Evolutionary conservation across 2,888 invertebrate species (phyloP), one percentile per base, ranked within the genome.

Genomic region (Yponomeuta malinellus): DNA sequence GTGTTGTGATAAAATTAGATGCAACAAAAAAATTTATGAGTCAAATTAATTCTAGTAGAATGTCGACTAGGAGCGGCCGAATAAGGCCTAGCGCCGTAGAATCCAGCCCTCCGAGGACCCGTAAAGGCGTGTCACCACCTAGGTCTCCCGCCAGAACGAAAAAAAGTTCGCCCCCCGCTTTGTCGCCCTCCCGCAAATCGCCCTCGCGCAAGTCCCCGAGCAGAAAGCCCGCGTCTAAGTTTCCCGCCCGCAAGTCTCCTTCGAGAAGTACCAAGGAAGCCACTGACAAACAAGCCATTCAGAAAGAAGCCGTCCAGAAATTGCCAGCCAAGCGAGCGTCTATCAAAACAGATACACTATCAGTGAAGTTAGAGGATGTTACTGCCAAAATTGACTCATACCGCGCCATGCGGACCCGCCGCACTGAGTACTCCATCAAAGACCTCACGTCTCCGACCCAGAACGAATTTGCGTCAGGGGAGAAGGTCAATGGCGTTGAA

Each of bases 161-260:
- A 70, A 90, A 88, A 85, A 85, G 78, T 81, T 90, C 90, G 52
- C 84, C 88, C 72, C 78, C 82, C 73, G 84, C 83, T 73, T 85
- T 86, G 67, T 80, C 86, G 10, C 82, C 90, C 59, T 83, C 87
- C 29, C 88, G 92, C 6, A 93, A 93, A 76, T 93, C 93, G 37
- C 93, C 93, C 23, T 82, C 90, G 12, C 84, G 92, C 68, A 93
- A 93, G 72, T 93, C 93, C 10, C 93, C 93, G 3, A 86, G 87
- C 73, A 85, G 90, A 72, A 92, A 91, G 77, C 81, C 90, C 31
- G 82, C 85, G 43, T 74, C 74, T 0, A 86, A 87, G 73, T 88
- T 83, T 78, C 88, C 89, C 63, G 85, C 89, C 33, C 84, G 91
- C 70, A 93, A 91, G 74, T 91, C 90, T 0, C 91, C 91, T 1